Percentiles rank a stretch among this genome's conserved stretches.
phyloP scores from a whole-genome alignment of 1,140 invertebrate species.

The Idris sp. region DNA sequence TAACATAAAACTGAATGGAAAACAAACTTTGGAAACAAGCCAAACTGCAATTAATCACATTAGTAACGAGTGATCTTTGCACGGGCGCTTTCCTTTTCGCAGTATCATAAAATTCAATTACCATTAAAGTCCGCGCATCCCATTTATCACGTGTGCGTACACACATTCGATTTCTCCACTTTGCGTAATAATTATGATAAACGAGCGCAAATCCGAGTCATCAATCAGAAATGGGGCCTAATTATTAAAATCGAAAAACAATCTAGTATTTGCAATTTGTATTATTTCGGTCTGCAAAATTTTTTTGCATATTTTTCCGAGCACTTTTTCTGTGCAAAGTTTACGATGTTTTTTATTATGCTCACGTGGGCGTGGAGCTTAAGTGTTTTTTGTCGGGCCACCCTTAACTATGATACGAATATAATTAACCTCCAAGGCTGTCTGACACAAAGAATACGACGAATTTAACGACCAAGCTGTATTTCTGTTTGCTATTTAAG shows the following conservation, averaged over 20 bases:
- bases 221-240: slow-evolving; percentile 34
- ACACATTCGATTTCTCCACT: slow-evolving; percentile 46
- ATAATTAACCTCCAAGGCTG: slow-evolving; percentile 47
- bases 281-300: slow-evolving; percentile 14
- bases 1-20: no score
- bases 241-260: slow-evolving; percentile 53
- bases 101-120: slow-evolving; percentile 52
- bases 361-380: no score
- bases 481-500: no score
- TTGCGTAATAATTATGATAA: slow-evolving; percentile 55
- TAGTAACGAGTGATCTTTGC: slow-evolving; percentile 49
- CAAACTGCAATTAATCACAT: slow-evolving; percentile 50
- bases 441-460: slow-evolving; percentile 21
- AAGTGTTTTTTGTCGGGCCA: slow-evolving; percentile 31
- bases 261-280: slow-evolving; percentile 30
- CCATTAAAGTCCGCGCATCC: slow-evolving; percentile 30
- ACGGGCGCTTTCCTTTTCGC: slow-evolving; percentile 29
- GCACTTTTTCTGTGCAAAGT: no score
- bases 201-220: slow-evolving; percentile 32
- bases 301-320: slow-evolving; percentile 13
- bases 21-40: slow-evolving; percentile 42
- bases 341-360: no score
- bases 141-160: slow-evolving; percentile 29
- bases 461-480: neutral
- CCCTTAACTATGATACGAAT: slow-evolving; percentile 43